Evolutionary conservation across 2,113 vertebrate species (phyloP), one percentile per base, ranked within the genome.

Genomic region (Pardalotus punctatus): DNA sequence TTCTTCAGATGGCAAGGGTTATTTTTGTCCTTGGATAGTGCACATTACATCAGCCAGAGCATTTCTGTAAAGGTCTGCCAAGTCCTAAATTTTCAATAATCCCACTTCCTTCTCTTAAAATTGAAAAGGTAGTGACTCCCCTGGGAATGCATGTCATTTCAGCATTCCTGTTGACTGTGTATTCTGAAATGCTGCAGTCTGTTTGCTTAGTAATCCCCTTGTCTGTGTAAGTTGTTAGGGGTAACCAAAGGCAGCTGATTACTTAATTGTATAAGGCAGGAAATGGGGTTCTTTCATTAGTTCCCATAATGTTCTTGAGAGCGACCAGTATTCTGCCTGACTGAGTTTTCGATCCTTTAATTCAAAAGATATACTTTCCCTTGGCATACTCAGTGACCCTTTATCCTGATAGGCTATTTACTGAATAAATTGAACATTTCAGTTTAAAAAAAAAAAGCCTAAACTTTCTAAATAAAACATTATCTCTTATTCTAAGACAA

Each of bases 191-290:
- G 83, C 77, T 88, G 90, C 86, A 88, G 96, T 79, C 94, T 98
- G 96, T 98, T 98, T 97, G 97, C 97, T 97, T 96, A 97, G 97
- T 97, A 97, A 97, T 98, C 97, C 96, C 94, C 95, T 97, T 79
- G 95, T 94, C 97, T 97, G 92, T 96, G 95, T 93, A 97, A 98
- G 98, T 98, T 98, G 98, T 98, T 98, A 98, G 95, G 98, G 98
- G 98, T 97, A 98, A 98, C 98, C 97, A 88, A 97, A 98, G 97
- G 97, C 98, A 98, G 97, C 98, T 97, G 97, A 98, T 98, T 98
- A 93, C 98, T 98, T 97, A 97, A 98, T 98, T 98, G 97, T 96
- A 91, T 97, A 97, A 97, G 94, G 97, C 97, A 92, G 96, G 97
- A 98, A 98, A 97, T 97, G 96, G 84, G 95, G 95, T 97, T 97